Conservation (phyloP, 2,888 invertebrate species). For the Pandemis cinnamomeana region DNA sequence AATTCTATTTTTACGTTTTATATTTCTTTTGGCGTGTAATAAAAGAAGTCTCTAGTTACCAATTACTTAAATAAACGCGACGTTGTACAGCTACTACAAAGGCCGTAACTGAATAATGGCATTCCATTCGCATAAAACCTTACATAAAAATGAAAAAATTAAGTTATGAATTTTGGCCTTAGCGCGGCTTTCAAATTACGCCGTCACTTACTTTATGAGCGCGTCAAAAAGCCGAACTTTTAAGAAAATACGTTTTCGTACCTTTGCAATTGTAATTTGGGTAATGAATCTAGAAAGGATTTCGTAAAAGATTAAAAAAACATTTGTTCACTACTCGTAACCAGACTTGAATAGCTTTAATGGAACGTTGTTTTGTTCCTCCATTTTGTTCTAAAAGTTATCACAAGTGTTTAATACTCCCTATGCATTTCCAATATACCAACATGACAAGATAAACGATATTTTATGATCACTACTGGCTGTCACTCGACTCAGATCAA, state of each 20-base stretch:
- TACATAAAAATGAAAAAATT: conserved; percentile 32
- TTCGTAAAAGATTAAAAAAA: not conserved
- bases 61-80: conserved; percentile 57
- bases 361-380: no score
- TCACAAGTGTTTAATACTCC: no score
- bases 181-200: conserved; percentile 11
- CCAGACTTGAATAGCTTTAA: no score
- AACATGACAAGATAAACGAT: no score
- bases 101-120: conserved; percentile 32
- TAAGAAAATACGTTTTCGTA: not conserved
- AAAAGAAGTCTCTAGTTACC: conserved; percentile 50
- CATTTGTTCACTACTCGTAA: no score
- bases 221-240: not conserved
- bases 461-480: no score
- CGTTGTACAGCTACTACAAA: conserved; percentile 43
- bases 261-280: conserved; percentile 9
- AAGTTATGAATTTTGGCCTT: conserved; percentile 18
- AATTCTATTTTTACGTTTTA: conserved; percentile 50
- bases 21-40: conserved; percentile 52
- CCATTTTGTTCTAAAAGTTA: no score
- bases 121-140: conserved; percentile 30
- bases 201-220: conserved; percentile 1
- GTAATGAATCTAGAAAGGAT: not conserved
- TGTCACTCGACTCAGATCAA: no score
- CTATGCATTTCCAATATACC: no score